These are phyloP conservation scores for Henricia sp. DNA, from an alignment of 53 echinoderm and acorn worm species.

Conservation along the genomic window DNA sequence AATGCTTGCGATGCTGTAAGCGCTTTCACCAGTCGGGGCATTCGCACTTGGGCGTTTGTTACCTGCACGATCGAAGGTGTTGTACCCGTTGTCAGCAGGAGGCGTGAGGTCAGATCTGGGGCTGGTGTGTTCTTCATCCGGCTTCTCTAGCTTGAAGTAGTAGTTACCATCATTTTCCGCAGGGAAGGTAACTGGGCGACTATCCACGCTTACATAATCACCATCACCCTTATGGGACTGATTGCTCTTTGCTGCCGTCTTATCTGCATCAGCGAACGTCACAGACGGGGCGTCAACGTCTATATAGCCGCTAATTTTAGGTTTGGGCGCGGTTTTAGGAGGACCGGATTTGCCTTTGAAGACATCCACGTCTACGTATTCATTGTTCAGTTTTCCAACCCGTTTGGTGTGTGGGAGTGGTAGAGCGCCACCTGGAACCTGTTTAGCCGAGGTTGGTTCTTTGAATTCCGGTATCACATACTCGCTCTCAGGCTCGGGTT, in stretches of 20 bases:
- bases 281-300: slow-evolving; percentile 2
- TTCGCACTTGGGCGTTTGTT: background rate
- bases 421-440: background rate
- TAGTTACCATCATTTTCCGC: background rate
- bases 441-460: background rate
- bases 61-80: slow-evolving; percentile 16
- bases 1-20: slow-evolving; percentile 3
- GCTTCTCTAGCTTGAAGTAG: slow-evolving; percentile 45
- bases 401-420: background rate
- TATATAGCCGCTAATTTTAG: background rate
- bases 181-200: background rate
- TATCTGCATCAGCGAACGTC: background rate
- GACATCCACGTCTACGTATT: slow-evolving; percentile 28
- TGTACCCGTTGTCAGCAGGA: slow-evolving; percentile 7
- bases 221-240: background rate
- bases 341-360: background rate
- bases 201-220: slow-evolving; percentile 8
- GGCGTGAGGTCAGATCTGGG: too few species aligned
- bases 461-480: background rate
- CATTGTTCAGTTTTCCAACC: background rate
- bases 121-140: background rate
- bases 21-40: background rate
- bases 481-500: background rate
- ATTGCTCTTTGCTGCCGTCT: background rate
- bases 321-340: background rate